Base-by-base conservation (phyloP, 2,113 vertebrate genomes). In the Mirounga angustirostris region DNA sequence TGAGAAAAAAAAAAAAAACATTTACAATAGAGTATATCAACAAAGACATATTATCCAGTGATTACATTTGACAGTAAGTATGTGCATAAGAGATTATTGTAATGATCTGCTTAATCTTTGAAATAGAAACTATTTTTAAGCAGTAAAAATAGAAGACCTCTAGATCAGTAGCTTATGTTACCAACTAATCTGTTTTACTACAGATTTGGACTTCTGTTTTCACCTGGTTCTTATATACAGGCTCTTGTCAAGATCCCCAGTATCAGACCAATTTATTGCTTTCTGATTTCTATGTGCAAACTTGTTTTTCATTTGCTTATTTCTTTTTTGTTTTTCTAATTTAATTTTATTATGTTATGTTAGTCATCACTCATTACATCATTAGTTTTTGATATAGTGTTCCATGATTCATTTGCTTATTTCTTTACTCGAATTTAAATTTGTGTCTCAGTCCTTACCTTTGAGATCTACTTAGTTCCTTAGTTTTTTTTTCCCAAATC, bases 91-190 rank as follows among this genome's bases (percentile, higher is more conserved):
- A 93, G 61, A 82, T 86, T 91, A 54, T 40, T 91, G 4, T 24
- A 88, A 89, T 43, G 24, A 30, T 26, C 26, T 80, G 24, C 58
- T 96, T 97, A 73, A 79, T 94, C 90, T 92, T 89, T 87, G n/a
- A 69, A 58, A 67, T 19, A 86, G 46, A 7, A 97, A 92, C 16
- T 92, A n/a, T 81, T 83, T 84, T 94, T 67, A 95, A 91, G 24
- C 22, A 74, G n/a, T 21, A 26, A 74, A 87, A 89, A 52, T 74
- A 52, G 43, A 52, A 71, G 10, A n/a, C n/a, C 1, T 85, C 67
- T 56, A 58, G 6, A 90, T 82, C 1, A 56, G 26, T n/a, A 74
- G 46, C 24, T 86, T 65, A 79, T 73, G 50, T 61, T 59, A 74
- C 0, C 14, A 56, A 54, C 36, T 50, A 87, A 92, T 65, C 21